phyloP scores from a whole-genome alignment of 1,140 invertebrate genomes.

The Bursaphelenchus mucronatus region DNA sequence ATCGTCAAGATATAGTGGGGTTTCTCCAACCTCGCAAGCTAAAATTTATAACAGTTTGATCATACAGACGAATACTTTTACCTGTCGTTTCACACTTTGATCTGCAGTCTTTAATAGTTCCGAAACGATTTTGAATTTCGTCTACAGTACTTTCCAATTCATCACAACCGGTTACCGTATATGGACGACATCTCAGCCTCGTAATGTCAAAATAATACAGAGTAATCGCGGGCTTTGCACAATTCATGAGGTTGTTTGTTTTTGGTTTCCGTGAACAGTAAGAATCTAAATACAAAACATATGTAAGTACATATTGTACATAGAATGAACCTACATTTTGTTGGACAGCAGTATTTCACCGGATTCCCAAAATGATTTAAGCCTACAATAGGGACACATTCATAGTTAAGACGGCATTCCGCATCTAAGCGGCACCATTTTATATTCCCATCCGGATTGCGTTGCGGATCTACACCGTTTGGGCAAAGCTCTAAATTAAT shows the following conservation, averaged over 20 bases:
- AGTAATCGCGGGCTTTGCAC: constrained; percentile 17
- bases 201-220: constrained; percentile 23
- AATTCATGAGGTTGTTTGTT: constrained; percentile 5
- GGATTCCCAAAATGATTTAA: constrained; percentile 26
- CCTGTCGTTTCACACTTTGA: constrained; percentile 24
- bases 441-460: constrained; percentile 9
- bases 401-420: constrained; percentile 6
- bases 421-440: constrained; percentile 12
- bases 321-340: constrained; percentile 8
- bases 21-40: constrained; percentile 28
- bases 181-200: constrained; percentile 18
- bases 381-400: constrained; percentile 16
- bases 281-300: constrained; percentile 17
- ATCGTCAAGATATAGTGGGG: constrained; percentile 18
- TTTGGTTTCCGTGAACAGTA: constrained; percentile 11
- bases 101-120: constrained; percentile 21
- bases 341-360: constrained; percentile 27
- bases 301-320: neutral
- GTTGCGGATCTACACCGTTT: constrained; percentile 6
- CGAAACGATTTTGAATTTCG: constrained; percentile 20
- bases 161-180: constrained; percentile 14
- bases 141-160: constrained; percentile 5
- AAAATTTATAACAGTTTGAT: too few species aligned
- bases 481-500: constrained; percentile 17
- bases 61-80: neutral